Conservation (phyloP, 2,797 vertebrate species). For the Eulemur mongoz region DNA sequence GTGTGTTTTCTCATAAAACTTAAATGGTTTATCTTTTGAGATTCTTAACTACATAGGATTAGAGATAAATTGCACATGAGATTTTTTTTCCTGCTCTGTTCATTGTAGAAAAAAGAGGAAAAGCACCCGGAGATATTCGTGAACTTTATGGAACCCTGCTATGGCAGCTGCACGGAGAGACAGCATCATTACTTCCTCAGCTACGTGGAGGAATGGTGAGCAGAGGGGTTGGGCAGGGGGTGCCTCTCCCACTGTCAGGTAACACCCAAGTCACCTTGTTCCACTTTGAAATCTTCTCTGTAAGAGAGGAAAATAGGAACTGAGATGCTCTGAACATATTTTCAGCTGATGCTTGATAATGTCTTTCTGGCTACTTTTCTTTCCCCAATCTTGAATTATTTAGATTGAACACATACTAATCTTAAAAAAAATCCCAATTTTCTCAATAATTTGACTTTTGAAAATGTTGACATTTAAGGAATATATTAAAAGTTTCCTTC, state of each 20-base stretch:
- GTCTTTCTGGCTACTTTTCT: too few relatives aligned
- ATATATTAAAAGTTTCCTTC: background rate
- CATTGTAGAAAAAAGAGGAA: conserved; percentile 95
- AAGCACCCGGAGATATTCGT: conserved; percentile 91
- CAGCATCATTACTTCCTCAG: conserved; percentile 96
- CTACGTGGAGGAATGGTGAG: conserved; percentile 96
- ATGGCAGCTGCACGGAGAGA: conserved; percentile 91
- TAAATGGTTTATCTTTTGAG: background rate
- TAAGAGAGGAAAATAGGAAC: background rate
- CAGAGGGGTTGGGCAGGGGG: background rate
- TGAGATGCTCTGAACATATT: background rate
- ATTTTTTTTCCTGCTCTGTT: background rate
- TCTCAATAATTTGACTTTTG: background rate
- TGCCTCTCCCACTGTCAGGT: too few relatives aligned
- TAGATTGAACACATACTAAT: background rate
- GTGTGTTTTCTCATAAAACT: background rate
- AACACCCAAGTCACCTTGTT: background rate
- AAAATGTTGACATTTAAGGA: background rate
- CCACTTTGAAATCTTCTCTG: background rate
- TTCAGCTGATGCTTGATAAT: background rate
- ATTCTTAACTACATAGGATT: background rate
- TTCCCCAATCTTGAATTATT: background rate
- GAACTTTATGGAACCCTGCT: conserved; percentile 96
- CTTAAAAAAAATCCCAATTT: background rate
- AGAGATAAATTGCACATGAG: background rate